Conservation (phyloP, 2,888 invertebrate species). For the Portevinia maculata region DNA sequence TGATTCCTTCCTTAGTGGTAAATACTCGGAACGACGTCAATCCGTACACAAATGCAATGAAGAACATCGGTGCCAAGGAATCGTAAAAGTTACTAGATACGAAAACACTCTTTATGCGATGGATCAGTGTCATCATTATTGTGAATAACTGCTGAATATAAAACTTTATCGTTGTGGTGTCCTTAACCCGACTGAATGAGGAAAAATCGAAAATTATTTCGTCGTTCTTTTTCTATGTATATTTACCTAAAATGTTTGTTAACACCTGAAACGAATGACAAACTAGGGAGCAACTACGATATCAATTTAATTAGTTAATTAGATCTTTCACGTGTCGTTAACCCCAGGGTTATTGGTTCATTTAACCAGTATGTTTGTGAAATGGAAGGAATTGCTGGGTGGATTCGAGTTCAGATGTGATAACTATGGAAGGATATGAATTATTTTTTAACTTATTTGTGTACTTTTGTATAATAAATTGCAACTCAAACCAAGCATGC, state of each 20-base stretch:
- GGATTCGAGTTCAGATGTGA: no score
- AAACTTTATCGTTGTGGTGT: no score
- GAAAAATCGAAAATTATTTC: background rate
- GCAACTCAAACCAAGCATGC: no score
- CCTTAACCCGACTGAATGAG: slow-evolving; percentile 14
- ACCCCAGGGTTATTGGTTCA: background rate
- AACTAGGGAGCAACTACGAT: slow-evolving; percentile 1
- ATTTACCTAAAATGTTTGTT: background rate
- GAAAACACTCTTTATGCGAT: slow-evolving; percentile 47
- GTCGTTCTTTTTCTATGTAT: background rate
- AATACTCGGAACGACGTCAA: slow-evolving; percentile 70
- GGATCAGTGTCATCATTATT: slow-evolving; percentile 38
- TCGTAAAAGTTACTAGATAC: slow-evolving; percentile 66
- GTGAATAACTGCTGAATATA: no score
- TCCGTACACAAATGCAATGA: slow-evolving; percentile 59
- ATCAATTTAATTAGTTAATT: slow-evolving; percentile 32
- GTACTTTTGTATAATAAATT: no score
- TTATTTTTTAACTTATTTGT: no score
- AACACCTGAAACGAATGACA: slow-evolving; percentile 24
- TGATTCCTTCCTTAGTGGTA: slow-evolving; percentile 47
- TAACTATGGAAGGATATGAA: no score
- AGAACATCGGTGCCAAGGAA: slow-evolving; percentile 70
- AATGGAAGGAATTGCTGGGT: no score
- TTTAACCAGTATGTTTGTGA: background rate
- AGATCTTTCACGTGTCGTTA: background rate